Evolutionary conservation across 2,888 invertebrate species (phyloP).

Genomic region (Unio delphinus): DNA sequence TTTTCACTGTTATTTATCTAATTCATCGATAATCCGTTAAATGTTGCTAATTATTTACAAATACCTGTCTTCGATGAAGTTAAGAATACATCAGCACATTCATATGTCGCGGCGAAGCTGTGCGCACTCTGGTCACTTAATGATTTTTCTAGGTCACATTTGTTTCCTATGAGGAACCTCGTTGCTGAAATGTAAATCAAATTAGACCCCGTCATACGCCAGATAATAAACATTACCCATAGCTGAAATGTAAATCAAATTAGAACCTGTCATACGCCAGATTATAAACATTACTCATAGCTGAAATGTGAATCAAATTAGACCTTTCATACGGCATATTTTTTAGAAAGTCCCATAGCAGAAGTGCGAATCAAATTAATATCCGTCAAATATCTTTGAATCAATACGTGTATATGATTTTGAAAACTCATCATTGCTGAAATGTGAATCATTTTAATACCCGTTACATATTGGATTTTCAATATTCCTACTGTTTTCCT

Average conservation of each 20-base stretch:
- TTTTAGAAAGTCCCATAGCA: no score
- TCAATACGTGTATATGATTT: no score
- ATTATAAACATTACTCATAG: background rate
- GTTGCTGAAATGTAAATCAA: no score
- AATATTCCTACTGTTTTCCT: background rate
- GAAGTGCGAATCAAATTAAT: background rate
- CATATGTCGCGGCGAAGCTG: conserved; percentile 37
- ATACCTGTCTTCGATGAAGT: conserved; percentile 50
- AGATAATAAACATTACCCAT: background rate
- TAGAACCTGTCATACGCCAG: background rate
- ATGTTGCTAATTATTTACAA: background rate
- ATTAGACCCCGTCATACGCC: no score
- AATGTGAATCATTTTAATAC: no score
- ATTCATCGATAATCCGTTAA: no score
- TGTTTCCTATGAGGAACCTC: conserved; percentile 49
- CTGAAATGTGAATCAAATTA: no score
- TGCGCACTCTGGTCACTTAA: conserved; percentile 28
- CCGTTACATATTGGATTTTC: no score
- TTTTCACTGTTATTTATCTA: no score
- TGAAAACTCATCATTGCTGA: no score
- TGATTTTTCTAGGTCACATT: conserved; percentile 32
- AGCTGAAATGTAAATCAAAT: conserved; percentile 31
- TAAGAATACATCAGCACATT: conserved; percentile 41
- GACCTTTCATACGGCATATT: no score
- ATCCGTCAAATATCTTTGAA: background rate